These are phyloP conservation scores for Conus canariensis DNA, from an alignment of 2,888 invertebrate genomes.

Conservation along the genomic window DNA sequence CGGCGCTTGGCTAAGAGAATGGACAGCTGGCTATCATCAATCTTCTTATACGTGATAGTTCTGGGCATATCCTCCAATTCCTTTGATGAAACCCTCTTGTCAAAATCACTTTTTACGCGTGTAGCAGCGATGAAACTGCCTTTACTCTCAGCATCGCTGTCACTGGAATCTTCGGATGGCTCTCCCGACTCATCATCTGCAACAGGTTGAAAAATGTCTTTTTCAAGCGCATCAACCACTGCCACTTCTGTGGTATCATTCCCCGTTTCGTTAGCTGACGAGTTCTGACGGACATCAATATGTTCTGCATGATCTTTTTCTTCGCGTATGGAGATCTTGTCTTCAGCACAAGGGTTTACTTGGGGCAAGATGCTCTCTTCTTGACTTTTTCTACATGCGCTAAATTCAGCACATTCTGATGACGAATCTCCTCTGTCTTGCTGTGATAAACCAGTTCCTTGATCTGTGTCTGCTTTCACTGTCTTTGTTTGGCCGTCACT, in stretches of 20 bases:
- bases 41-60: slow-evolving; percentile 21
- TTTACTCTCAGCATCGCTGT: background rate
- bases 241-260: background rate
- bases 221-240: background rate
- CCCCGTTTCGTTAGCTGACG: background rate
- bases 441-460: background rate
- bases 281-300: background rate
- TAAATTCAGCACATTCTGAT: background rate
- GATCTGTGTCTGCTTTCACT: background rate
- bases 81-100: background rate
- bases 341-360: background rate
- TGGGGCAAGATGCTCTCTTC: background rate
- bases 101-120: background rate
- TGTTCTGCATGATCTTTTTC: background rate
- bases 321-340: background rate
- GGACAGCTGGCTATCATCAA: slow-evolving; percentile 35
- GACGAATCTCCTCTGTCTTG: background rate
- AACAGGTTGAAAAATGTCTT: background rate
- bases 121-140: background rate
- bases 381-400: background rate
- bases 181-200: background rate
- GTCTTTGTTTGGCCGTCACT: background rate
- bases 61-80: background rate
- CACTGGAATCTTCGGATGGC: background rate
- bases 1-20: slow-evolving; percentile 33